Conservation (phyloP, 2,113 vertebrate genomes). For the Passer montanus region DNA sequence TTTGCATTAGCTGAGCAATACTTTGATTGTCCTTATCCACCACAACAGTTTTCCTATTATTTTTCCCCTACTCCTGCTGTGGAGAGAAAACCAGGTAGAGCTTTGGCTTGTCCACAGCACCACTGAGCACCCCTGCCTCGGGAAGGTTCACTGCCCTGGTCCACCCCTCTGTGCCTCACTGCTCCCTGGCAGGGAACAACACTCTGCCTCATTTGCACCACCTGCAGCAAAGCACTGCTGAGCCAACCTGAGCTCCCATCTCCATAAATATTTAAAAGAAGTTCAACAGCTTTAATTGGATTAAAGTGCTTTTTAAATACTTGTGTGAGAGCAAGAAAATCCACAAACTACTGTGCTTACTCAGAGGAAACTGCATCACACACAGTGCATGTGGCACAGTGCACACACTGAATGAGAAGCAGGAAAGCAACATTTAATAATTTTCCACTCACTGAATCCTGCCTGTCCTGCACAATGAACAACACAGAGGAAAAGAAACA, state of each 20-base stretch:
- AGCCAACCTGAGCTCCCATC: neutral
- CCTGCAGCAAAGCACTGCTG: neutral
- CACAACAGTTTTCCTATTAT: neutral
- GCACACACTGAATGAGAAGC: neutral
- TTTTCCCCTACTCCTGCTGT: neutral
- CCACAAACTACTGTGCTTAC: neutral
- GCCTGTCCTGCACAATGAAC: neutral
- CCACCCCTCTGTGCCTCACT: fast-evolving
- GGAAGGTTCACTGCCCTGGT: neutral
- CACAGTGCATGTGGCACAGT: neutral
- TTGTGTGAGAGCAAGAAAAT: neutral
- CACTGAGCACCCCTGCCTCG: neutral
- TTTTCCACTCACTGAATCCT: neutral
- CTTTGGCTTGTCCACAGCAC: neutral
- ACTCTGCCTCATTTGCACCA: neutral
- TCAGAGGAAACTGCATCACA: neutral
- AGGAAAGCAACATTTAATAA: neutral
- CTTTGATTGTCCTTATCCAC: neutral
- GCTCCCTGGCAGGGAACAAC: neutral
- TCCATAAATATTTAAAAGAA: neutral
- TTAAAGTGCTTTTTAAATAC: neutral
- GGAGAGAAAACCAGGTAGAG: neutral
- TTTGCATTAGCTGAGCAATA: neutral
- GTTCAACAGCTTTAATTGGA: neutral
- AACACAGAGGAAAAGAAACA: neutral